A percentile compares a stretch with the other conserved stretches of the same genome.
These are phyloP conservation scores for Mactromeris polynyma DNA, from an alignment of 2,888 invertebrate genomes.

Conservation along the genomic window DNA sequence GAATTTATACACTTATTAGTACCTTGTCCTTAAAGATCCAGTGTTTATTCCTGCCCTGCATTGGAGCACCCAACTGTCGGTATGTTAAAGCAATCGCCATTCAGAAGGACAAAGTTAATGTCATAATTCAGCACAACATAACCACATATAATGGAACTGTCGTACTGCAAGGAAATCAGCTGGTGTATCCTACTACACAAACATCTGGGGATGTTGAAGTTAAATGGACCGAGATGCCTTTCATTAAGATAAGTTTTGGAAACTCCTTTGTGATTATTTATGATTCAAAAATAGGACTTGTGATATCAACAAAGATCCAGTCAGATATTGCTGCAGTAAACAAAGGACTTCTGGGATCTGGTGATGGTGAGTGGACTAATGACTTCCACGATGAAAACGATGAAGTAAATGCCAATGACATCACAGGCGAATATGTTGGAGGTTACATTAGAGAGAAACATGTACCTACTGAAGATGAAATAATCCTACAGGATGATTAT, in stretches of 20 bases:
- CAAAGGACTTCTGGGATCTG: constrained; percentile 73
- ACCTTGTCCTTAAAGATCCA: constrained; percentile 63
- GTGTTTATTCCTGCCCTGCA: constrained; percentile 75
- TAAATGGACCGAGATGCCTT: constrained; percentile 63
- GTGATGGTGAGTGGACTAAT: constrained; percentile 70
- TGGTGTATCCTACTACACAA: constrained; percentile 53
- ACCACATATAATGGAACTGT: constrained; percentile 42
- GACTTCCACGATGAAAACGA: constrained; percentile 63
- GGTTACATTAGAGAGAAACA: constrained; percentile 60
- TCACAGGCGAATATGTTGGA: constrained; percentile 59
- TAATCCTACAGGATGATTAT: constrained; percentile 45
- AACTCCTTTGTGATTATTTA: constrained; percentile 65
- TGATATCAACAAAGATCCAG: constrained; percentile 59
- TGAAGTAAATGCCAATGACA: constrained; percentile 31
- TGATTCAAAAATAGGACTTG: constrained; percentile 66
- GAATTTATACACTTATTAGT: constrained; percentile 65
- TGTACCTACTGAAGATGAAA: constrained; percentile 37
- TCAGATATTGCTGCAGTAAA: constrained; percentile 47
- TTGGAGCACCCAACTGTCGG: constrained; percentile 64
- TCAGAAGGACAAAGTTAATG: constrained; percentile 35
- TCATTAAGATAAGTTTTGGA: constrained; percentile 68
- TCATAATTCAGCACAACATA: constrained; percentile 55
- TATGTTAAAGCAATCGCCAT: constrained; percentile 69
- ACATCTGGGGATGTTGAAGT: constrained; percentile 48
- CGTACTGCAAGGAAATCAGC: constrained; percentile 30